phyloP scores from a whole-genome alignment of 2,113 vertebrate species.

The Accipiter virgatus region DNA sequence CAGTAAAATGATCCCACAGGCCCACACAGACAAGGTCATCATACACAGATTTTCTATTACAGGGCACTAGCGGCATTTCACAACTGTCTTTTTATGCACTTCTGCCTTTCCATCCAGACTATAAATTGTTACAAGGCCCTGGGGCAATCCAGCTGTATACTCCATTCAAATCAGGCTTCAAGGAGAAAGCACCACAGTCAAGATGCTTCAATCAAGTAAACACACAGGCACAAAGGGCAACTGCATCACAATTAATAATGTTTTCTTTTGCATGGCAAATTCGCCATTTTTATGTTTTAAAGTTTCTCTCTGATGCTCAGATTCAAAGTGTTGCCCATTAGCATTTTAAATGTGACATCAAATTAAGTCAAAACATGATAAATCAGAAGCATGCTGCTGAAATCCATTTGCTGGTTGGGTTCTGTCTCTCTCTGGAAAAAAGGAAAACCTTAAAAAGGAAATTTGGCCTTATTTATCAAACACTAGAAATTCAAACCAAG shows the following conservation, averaged over 20 bases:
- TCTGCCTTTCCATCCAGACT: conserved; percentile 64
- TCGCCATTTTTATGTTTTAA: not conserved
- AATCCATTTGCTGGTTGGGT: not conserved
- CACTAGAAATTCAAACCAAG: not conserved
- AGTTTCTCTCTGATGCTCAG: not conserved
- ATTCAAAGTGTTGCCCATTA: conserved; percentile 13
- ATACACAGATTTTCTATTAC: conserved; percentile 42
- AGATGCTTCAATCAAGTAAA: conserved; percentile 69
- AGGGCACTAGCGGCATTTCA: conserved; percentile 49
- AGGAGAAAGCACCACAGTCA: conserved; percentile 48
- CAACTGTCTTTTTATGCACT: conserved; percentile 63
- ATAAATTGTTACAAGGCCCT: conserved; percentile 65
- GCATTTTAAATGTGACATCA: conserved; percentile 34
- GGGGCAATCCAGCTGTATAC: conserved; percentile 55
- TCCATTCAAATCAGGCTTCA: conserved; percentile 65
- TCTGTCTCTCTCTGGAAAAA: not conserved
- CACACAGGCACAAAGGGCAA: conserved; percentile 67
- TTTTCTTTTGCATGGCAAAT: not conserved
- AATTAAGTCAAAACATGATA: not conserved
- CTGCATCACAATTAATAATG: conserved; percentile 31
- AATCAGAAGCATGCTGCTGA: not conserved
- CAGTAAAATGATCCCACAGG: not conserved
- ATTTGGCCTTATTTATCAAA: not conserved
- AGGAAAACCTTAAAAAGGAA: not conserved
- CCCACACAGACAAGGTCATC: conserved; percentile 57